Evolutionary conservation across 2,113 vertebrate genomes (phyloP).

Genomic region (Monopterus albus): DNA sequence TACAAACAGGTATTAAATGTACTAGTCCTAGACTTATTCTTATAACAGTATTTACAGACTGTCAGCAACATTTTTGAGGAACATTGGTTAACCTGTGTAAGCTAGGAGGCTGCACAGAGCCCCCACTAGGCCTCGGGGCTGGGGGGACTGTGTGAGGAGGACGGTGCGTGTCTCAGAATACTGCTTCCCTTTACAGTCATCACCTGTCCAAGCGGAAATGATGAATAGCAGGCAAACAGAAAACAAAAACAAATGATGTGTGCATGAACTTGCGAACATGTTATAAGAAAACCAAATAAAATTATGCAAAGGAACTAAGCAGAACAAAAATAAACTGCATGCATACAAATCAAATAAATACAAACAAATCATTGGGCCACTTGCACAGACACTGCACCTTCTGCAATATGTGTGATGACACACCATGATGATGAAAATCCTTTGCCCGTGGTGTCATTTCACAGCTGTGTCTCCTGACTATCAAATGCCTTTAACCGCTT

Average conservation of each 20-base stretch:
- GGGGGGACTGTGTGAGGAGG: conserved; percentile 80
- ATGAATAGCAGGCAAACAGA: conserved; percentile 38
- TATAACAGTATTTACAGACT: background rate
- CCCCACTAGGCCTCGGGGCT: conserved; percentile 80
- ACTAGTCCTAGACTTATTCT: background rate
- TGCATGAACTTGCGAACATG: conserved; percentile 20
- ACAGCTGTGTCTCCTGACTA: background rate
- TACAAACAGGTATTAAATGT: background rate
- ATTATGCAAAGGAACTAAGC: background rate
- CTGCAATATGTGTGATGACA: conserved; percentile 5
- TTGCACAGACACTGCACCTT: background rate
- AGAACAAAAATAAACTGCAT: background rate
- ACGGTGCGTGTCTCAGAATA: conserved; percentile 82
- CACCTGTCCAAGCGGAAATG: conserved; percentile 81
- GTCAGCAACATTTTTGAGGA: conserved; percentile 35
- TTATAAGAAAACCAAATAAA: background rate
- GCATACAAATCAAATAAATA: conserved; percentile 1
- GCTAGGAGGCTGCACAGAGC: conserved; percentile 85
- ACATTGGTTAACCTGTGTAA: conserved; percentile 86
- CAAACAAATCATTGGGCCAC: background rate
- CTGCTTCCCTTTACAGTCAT: conserved; percentile 92
- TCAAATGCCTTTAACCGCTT: too few relatives aligned
- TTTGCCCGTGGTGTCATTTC: background rate
- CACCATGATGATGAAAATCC: conserved; percentile 4
- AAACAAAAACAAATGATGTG: conserved; percentile 21